A percentile compares a stretch with the other conserved stretches of the same genome.
These are phyloP conservation scores for Dicranocentrus wangi DNA, from an alignment of 2,888 invertebrate genomes.

Conservation along the genomic window DNA sequence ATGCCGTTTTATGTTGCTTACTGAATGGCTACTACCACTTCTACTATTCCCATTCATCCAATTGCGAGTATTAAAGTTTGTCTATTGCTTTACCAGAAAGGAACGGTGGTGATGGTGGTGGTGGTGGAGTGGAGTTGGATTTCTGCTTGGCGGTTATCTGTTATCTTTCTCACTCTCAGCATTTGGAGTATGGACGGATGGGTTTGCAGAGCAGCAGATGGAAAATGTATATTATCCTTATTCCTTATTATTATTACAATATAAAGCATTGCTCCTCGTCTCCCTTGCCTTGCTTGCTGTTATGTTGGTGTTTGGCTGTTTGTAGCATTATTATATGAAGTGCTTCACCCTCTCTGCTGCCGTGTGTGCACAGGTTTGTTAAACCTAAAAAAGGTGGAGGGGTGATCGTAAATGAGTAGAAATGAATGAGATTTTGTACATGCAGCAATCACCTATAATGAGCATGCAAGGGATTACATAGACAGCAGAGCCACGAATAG, in stretches of 20 bases:
- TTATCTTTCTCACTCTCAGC: not conserved
- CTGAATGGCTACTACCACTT: constrained; percentile 6
- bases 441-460: constrained; percentile 9
- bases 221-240: no score
- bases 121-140: no score
- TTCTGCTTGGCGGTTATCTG: constrained; percentile 20
- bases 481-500: no score
- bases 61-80: constrained; percentile 13
- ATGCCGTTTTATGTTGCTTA: constrained; percentile 64
- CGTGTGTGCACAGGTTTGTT: no score
- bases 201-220: no score
- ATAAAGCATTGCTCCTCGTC: no score
- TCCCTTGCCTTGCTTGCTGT: no score
- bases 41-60: constrained; percentile 12
- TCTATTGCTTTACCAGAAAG: constrained; percentile 25
- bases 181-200: not conserved
- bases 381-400: no score
- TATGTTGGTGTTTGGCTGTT: no score
- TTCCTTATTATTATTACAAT: no score
- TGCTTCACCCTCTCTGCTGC: no score
- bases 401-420: not conserved
- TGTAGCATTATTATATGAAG: not conserved
- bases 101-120: constrained; percentile 27
- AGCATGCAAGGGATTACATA: constrained; percentile 1
- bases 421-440: constrained; percentile 4